Conservation (phyloP, 2,888 invertebrate genomes). For the Tortricodes alternella region DNA sequence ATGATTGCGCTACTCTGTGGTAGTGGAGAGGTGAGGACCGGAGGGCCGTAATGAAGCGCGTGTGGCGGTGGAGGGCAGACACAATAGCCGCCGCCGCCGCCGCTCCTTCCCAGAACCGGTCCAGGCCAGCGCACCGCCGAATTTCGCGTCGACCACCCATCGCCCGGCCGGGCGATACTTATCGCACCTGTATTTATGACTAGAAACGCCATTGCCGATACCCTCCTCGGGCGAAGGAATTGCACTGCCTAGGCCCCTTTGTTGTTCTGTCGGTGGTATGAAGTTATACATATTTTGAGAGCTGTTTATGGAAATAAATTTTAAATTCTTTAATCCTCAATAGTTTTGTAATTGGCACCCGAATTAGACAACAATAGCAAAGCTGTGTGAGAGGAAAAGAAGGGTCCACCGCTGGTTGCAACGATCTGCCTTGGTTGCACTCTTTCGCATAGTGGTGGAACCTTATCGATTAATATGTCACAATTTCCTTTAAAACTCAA, state of each 20-base stretch:
- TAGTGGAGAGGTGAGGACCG: slow-evolving; percentile 25
- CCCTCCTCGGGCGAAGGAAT: slow-evolving; percentile 52
- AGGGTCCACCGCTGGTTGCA: slow-evolving; percentile 59
- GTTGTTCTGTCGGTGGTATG: slow-evolving; percentile 48
- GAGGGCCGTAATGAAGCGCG: slow-evolving; percentile 65
- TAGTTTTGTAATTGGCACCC: slow-evolving; percentile 6
- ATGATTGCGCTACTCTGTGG: slow-evolving; percentile 29
- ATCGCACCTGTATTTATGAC: slow-evolving; percentile 76
- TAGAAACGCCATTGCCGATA: slow-evolving; percentile 67
- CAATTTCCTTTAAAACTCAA: slow-evolving; percentile 1
- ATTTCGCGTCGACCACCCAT: slow-evolving; percentile 80
- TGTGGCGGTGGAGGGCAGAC: slow-evolving; percentile 71
- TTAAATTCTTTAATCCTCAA: not conserved
- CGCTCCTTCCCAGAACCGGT: slow-evolving; percentile 78
- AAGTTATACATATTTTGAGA: too few relatives aligned
- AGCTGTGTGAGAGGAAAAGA: slow-evolving; percentile 44
- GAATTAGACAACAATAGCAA: slow-evolving; percentile 14
- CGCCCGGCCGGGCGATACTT: slow-evolving; percentile 66
- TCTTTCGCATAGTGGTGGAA: slow-evolving; percentile 40
- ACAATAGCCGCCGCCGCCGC: slow-evolving; percentile 73
- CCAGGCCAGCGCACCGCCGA: slow-evolving; percentile 73
- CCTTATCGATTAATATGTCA: slow-evolving; percentile 26
- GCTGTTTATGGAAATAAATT: too few relatives aligned
- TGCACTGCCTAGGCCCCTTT: slow-evolving; percentile 54
- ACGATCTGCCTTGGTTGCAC: slow-evolving; percentile 55